These are phyloP conservation scores for Pammene fasciana DNA, from an alignment of 2,888 invertebrate species.

Conservation along the genomic window DNA sequence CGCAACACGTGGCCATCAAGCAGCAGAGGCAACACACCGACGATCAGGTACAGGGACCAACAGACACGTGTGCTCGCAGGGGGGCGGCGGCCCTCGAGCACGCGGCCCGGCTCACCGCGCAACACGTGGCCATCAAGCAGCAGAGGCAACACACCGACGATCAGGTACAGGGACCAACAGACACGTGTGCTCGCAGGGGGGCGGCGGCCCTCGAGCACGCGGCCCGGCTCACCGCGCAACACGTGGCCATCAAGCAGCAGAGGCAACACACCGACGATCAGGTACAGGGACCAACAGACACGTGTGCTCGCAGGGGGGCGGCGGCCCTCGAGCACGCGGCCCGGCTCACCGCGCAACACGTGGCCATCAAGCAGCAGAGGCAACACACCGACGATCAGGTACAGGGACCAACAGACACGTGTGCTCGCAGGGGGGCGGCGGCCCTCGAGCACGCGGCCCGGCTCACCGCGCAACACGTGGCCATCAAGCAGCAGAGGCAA, in stretches of 20 bases:
- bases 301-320: constrained; percentile 70
- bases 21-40: constrained; percentile 49
- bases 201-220: constrained; percentile 72
- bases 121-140: constrained; percentile 58
- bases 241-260: constrained; percentile 49
- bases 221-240: constrained; percentile 64
- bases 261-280: constrained; percentile 46
- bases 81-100: constrained; percentile 70
- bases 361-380: constrained; percentile 47
- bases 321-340: constrained; percentile 72
- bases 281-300: constrained; percentile 55
- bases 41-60: constrained; percentile 44
- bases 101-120: constrained; percentile 67
- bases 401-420: constrained; percentile 66
- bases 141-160: constrained; percentile 45
- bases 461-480: constrained; percentile 60
- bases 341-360: constrained; percentile 64
- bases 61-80: constrained; percentile 67
- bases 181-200: constrained; percentile 62
- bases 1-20: constrained; percentile 57
- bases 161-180: constrained; percentile 53
- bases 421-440: constrained; percentile 72
- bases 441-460: constrained; percentile 65
- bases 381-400: constrained; percentile 60
- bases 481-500: constrained; percentile 55